Percentiles rank a stretch among this genome's conserved stretches.
These are phyloP conservation scores for Brachionus rubens DNA, from an alignment of 1,140 invertebrate genomes.

Conservation along the genomic window DNA sequence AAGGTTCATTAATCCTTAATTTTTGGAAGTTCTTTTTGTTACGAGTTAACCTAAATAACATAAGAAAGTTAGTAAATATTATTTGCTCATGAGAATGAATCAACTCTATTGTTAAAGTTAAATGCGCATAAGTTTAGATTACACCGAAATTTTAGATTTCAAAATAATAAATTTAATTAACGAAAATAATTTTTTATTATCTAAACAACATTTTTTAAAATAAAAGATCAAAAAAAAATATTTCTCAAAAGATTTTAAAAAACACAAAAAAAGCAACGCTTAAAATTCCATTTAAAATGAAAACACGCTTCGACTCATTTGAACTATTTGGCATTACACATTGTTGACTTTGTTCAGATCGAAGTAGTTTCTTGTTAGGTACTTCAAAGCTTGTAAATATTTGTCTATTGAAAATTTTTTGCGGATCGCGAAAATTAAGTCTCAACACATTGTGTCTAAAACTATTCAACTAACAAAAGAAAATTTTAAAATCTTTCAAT, in stretches of 20 bases:
- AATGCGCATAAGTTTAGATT: too few species aligned
- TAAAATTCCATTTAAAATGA: not conserved
- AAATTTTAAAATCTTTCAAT: not conserved
- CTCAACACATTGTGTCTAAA: conserved; percentile 4
- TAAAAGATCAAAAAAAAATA: not conserved
- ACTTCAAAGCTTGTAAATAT: conserved; percentile 17
- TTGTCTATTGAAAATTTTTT: conserved; percentile 25
- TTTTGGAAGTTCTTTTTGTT: too few species aligned
- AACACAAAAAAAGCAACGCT: too few species aligned
- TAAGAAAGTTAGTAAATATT: too few species aligned
- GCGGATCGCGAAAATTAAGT: conserved; percentile 42
- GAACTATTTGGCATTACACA: not conserved
- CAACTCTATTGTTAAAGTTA: too few species aligned
- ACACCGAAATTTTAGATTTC: too few species aligned
- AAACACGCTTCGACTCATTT: not conserved
- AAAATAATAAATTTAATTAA: too few species aligned
- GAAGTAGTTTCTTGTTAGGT: not conserved
- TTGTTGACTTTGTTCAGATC: not conserved
- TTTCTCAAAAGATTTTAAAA: not conserved
- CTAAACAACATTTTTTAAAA: too few species aligned
- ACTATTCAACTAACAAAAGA: not conserved
- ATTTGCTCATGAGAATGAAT: too few species aligned
- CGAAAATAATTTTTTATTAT: too few species aligned
- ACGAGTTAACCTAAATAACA: too few species aligned
- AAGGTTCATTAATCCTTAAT: too few species aligned